Conservation (phyloP, 2,888 invertebrate species). For the Dicranocentrus wangi region DNA sequence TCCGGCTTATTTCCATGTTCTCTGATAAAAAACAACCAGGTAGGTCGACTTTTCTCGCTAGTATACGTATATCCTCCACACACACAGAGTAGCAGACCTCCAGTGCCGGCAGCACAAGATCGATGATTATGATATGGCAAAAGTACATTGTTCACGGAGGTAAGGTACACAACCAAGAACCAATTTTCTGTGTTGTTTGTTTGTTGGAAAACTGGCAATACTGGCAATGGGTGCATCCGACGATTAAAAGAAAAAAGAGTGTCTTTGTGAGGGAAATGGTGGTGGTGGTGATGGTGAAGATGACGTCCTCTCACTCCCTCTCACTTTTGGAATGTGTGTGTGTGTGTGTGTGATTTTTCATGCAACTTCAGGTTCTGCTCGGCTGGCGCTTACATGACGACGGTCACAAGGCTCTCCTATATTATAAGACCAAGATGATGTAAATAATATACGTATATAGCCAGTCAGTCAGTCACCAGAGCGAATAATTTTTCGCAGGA, state of each 20-base stretch:
- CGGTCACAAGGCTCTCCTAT: neutral
- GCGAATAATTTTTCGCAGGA: conserved; percentile 56
- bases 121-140: neutral
- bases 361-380: conserved; percentile 18
- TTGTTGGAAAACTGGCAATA: too few relatives aligned
- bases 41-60: conserved; percentile 33
- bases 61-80: too few relatives aligned
- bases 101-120: conserved; percentile 14
- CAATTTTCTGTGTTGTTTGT: too few relatives aligned
- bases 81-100: too few relatives aligned
- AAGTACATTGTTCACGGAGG: too few relatives aligned
- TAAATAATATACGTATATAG: too few relatives aligned
- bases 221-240: conserved; percentile 21
- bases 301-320: too few relatives aligned
- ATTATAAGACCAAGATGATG: conserved; percentile 23
- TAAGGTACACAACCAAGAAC: too few relatives aligned
- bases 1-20: conserved; percentile 37
- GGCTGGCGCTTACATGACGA: conserved; percentile 37
- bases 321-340: conserved; percentile 16
- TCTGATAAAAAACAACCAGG: conserved; percentile 43
- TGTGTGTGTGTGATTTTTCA: conserved; percentile 38
- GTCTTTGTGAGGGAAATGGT: neutral
- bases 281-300: neutral
- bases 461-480: conserved; percentile 38
- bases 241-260: too few relatives aligned